These are phyloP conservation scores for Dreissena rostriformis DNA, from an alignment of 1,140 invertebrate species.

Conservation along the genomic window DNA sequence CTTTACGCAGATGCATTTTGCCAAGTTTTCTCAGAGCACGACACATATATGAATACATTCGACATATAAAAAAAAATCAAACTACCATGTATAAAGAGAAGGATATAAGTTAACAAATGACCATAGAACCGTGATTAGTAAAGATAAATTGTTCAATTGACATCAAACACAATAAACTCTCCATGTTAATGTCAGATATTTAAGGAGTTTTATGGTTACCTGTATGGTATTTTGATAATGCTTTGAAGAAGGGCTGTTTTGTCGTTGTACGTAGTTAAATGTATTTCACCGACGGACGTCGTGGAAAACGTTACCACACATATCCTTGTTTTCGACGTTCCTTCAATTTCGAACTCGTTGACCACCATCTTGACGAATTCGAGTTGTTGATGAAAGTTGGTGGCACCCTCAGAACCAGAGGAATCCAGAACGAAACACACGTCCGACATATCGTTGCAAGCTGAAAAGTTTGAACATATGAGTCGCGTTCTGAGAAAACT, in stretches of 20 bases:
- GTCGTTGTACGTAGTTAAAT: constrained; percentile 20
- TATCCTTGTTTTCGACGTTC: neutral
- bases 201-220: neutral
- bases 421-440: constrained; percentile 60
- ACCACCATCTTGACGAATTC: constrained; percentile 48
- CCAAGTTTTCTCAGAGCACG: too few species aligned
- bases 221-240: constrained; percentile 37
- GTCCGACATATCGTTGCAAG: constrained; percentile 46
- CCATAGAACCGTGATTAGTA: too few species aligned
- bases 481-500: too few species aligned
- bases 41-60: too few species aligned
- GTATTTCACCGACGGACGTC: constrained; percentile 2
- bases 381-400: constrained; percentile 27
- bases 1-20: too few species aligned
- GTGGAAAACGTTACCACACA: constrained; percentile 43
- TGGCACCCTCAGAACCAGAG: constrained; percentile 51
- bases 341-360: constrained; percentile 47
- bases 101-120: too few species aligned
- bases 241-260: constrained; percentile 29
- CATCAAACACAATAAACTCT: too few species aligned
- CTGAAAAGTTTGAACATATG: constrained; percentile 15
- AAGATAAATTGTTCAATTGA: too few species aligned
- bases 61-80: too few species aligned
- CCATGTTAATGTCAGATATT: too few species aligned
- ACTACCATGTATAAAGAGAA: too few species aligned